Conservation (phyloP, 2,113 vertebrate genomes). For the Cynoglossus semilaevis region DNA sequence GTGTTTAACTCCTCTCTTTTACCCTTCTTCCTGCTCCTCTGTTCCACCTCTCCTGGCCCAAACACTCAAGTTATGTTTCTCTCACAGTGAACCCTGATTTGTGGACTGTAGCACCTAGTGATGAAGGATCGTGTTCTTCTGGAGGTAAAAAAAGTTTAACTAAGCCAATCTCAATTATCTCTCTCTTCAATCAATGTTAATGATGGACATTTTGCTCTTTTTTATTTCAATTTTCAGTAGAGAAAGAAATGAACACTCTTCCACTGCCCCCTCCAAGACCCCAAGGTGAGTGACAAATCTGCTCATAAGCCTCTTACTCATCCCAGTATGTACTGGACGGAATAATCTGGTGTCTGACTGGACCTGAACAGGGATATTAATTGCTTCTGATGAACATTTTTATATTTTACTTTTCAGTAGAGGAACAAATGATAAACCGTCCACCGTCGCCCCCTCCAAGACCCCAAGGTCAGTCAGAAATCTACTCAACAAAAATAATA, state of each 20-base stretch:
- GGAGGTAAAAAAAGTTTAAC: neutral
- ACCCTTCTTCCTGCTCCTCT: neutral
- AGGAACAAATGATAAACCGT: constrained; percentile 14
- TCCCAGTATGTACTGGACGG: too few species aligned
- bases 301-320: too few species aligned
- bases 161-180: too few species aligned
- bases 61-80: constrained; percentile 4
- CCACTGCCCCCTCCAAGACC: constrained; percentile 29
- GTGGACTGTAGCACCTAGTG: neutral
- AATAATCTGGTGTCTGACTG: too few species aligned
- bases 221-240: neutral
- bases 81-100: constrained; percentile 58
- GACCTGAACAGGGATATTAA: too few species aligned
- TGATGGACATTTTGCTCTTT: too few species aligned
- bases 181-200: too few species aligned
- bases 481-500: too few species aligned
- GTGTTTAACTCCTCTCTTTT: neutral
- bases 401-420: neutral
- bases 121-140: neutral
- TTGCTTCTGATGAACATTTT: too few species aligned
- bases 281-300: constrained; percentile 27
- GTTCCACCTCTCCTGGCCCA: neutral
- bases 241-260: constrained; percentile 16
- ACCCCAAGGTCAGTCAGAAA: constrained; percentile 30
- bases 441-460: constrained; percentile 30